These are phyloP conservation scores for Chironomus striatipennis DNA, from an alignment of 1,140 invertebrate genomes.

Conservation along the genomic window DNA sequence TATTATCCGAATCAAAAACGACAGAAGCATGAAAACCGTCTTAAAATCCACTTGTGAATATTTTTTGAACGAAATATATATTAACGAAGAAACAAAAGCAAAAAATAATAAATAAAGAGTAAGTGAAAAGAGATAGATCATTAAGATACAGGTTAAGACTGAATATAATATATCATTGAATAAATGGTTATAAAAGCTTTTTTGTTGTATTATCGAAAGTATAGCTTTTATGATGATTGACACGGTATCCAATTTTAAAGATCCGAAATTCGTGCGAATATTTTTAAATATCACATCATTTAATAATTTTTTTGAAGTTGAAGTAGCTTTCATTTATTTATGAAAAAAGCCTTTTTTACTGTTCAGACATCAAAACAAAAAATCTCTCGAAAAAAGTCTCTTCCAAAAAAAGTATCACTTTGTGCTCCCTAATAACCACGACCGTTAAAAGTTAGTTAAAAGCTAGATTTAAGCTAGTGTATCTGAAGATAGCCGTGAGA, in stretches of 20 bases:
- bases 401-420: not conserved
- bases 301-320: too few species aligned
- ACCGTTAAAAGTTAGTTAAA: too few species aligned
- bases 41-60: not conserved
- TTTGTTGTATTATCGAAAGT: too few species aligned
- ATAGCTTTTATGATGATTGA: constrained; percentile 16
- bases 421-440: not conserved
- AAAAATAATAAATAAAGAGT: not conserved
- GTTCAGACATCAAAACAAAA: too few species aligned
- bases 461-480: too few species aligned
- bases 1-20: too few species aligned
- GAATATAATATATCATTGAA: not conserved
- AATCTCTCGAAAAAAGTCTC: too few species aligned
- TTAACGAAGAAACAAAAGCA: too few species aligned
- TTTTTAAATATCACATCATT: not conserved
- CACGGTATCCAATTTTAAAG: constrained; percentile 10
- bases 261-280: constrained; percentile 18
- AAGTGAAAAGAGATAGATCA: not conserved
- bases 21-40: not conserved
- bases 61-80: too few species aligned
- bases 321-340: too few species aligned
- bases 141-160: not conserved
- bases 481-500: too few species aligned
- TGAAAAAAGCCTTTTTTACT: too few species aligned
- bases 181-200: not conserved